Conservation (phyloP, 1,140 invertebrate species). For the Euwallacea similis region DNA sequence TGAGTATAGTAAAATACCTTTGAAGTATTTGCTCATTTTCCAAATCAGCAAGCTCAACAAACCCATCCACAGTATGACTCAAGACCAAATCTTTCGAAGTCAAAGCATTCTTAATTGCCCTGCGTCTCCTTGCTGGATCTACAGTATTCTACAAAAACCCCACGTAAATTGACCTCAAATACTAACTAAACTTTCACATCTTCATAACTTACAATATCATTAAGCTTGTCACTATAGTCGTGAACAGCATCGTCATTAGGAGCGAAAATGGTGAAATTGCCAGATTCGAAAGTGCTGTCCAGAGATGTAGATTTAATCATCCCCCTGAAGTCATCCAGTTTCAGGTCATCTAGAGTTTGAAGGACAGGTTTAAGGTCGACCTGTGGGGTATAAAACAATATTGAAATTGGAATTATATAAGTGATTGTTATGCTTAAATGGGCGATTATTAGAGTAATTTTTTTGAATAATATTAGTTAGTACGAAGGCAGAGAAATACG, state of each 20-base stretch:
- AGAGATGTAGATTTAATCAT: constrained; percentile 56
- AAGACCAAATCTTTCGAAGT: constrained; percentile 51
- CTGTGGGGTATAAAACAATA: constrained; percentile 2
- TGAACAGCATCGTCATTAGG: constrained; percentile 60
- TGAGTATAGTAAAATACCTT: constrained; percentile 8
- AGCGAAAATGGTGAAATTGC: constrained; percentile 61
- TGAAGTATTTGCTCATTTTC: constrained; percentile 38
- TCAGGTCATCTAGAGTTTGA: constrained; percentile 58
- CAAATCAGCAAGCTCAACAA: constrained; percentile 56
- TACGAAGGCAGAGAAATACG: too few species aligned
- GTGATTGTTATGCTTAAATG: constrained; percentile 1
- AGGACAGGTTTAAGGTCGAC: constrained; percentile 56
- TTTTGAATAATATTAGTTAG: too few species aligned
- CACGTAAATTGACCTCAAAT: not conserved
- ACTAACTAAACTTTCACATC: not conserved
- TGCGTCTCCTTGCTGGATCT: constrained; percentile 42
- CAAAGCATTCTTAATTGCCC: constrained; percentile 42
- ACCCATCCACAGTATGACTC: constrained; percentile 55
- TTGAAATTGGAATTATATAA: not conserved
- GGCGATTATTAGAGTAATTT: too few species aligned
- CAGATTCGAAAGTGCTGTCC: constrained; percentile 52
- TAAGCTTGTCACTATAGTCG: constrained; percentile 55
- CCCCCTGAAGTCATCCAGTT: constrained; percentile 59
- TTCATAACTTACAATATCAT: constrained; percentile 50
- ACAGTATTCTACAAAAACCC: constrained; percentile 43